These are phyloP conservation scores for Asbolus verrucosus DNA, from an alignment of 1,140 invertebrate species.

Conservation along the genomic window DNA sequence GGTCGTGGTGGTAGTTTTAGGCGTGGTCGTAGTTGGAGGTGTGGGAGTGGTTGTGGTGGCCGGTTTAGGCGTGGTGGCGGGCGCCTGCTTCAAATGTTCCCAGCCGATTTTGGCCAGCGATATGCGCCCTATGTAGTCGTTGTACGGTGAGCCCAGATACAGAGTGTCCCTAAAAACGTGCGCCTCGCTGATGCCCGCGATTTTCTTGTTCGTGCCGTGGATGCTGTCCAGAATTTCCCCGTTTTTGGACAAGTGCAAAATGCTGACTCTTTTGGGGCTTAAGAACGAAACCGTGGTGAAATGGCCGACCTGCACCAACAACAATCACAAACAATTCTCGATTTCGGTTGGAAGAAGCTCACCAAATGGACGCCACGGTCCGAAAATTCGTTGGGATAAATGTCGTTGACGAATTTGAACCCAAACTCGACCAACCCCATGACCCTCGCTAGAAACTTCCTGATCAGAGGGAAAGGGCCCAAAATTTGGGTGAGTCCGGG, in stretches of 20 bases:
- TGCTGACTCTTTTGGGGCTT: slow-evolving; percentile 61
- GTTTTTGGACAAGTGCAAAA: slow-evolving; percentile 74
- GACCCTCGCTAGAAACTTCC: slow-evolving; percentile 72
- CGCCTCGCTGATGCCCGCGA: slow-evolving; percentile 71
- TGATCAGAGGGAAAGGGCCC: slow-evolving; percentile 69
- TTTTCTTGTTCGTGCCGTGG: slow-evolving; percentile 67
- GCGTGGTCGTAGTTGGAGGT: slow-evolving; percentile 45
- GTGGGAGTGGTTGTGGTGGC: slow-evolving; percentile 53
- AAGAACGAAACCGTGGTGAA: slow-evolving; percentile 58
- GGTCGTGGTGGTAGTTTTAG: slow-evolving; percentile 49
- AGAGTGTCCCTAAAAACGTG: slow-evolving; percentile 70
- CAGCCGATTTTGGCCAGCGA: slow-evolving; percentile 69
- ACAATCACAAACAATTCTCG: no score
- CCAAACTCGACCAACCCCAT: slow-evolving; percentile 69
- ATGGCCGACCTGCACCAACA: no score
- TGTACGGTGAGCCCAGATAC: slow-evolving; percentile 79
- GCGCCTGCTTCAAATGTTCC: slow-evolving; percentile 55
- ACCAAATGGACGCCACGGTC: slow-evolving; percentile 69
- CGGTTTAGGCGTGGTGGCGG: slow-evolving; percentile 46
- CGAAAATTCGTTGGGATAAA: slow-evolving; percentile 71
- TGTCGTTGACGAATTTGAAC: slow-evolving; percentile 69
- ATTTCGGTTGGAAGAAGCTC: no score
- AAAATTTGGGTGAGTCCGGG: slow-evolving; percentile 68
- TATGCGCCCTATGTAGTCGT: slow-evolving; percentile 74
- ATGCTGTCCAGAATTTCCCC: slow-evolving; percentile 76